Percentiles rank a stretch among this genome's conserved stretches.
These are phyloP conservation scores for Hyppa rectilinea DNA, from an alignment of 2,888 invertebrate species.

Conservation along the genomic window DNA sequence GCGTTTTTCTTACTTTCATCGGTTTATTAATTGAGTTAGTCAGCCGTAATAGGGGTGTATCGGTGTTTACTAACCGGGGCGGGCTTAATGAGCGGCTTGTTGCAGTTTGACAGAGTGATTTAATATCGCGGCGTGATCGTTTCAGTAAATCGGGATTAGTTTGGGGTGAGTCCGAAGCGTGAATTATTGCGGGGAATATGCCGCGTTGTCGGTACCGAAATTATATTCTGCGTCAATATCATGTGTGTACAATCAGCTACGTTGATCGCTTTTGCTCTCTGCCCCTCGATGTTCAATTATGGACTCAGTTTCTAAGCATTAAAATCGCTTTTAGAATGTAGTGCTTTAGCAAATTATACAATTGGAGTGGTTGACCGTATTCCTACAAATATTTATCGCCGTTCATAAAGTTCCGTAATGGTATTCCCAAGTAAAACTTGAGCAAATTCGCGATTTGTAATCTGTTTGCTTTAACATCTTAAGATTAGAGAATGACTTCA, in stretches of 20 bases:
- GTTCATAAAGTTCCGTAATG: slow-evolving; percentile 55
- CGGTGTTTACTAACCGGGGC: slow-evolving; percentile 79
- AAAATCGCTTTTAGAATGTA: slow-evolving; percentile 37
- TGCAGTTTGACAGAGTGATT: slow-evolving; percentile 89
- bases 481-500: slow-evolving; percentile 33
- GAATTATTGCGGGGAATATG: slow-evolving; percentile 83
- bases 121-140: slow-evolving; percentile 86
- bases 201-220: slow-evolving; percentile 73
- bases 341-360: slow-evolving; percentile 44
- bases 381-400: slow-evolving; percentile 56
- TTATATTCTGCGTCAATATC: slow-evolving; percentile 72
- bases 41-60: slow-evolving; percentile 79
- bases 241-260: slow-evolving; percentile 51
- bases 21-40: slow-evolving; percentile 79
- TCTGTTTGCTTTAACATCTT: slow-evolving; percentile 34
- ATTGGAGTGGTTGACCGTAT: slow-evolving; percentile 55
- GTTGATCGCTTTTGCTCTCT: slow-evolving; percentile 40
- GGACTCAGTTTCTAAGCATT: slow-evolving; percentile 28
- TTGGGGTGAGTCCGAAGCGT: slow-evolving; percentile 81
- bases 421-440: slow-evolving; percentile 44
- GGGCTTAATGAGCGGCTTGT: slow-evolving; percentile 87
- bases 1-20: slow-evolving; percentile 55
- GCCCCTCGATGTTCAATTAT: slow-evolving; percentile 17
- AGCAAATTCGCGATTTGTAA: slow-evolving; percentile 37
- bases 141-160: slow-evolving; percentile 88